These are phyloP conservation scores for Malurus elegans DNA, from an alignment of 2,113 vertebrate species.

Conservation along the genomic window DNA sequence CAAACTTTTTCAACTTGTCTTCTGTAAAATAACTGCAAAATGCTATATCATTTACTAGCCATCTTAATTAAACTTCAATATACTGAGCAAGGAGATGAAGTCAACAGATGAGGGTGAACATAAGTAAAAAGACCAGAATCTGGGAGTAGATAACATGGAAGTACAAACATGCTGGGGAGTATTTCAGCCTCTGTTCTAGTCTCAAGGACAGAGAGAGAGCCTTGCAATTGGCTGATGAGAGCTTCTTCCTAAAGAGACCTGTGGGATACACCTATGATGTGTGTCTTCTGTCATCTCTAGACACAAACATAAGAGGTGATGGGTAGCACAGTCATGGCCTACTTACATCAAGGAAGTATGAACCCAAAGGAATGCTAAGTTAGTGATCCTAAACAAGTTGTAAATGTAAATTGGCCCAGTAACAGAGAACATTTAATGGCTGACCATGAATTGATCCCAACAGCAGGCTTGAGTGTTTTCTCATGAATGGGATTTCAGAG, in stretches of 20 bases:
- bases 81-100: neutral
- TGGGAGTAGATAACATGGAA: neutral
- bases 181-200: neutral
- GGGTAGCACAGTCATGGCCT: rapidly evolving
- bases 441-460: neutral
- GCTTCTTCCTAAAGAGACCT: neutral
- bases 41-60: neutral
- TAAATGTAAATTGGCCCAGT: neutral
- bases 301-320: neutral
- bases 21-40: neutral
- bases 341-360: neutral
- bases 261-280: neutral
- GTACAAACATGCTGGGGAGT: neutral
- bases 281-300: neutral
- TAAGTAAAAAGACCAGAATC: neutral
- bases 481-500: neutral
- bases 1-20: neutral
- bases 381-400: neutral
- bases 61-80: neutral
- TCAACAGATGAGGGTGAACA: neutral
- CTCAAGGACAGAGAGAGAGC: neutral
- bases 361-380: neutral
- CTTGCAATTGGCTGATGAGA: neutral
- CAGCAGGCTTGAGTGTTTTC: neutral
- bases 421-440: neutral